A percentile compares a stretch with the other conserved stretches of the same genome.
phyloP scores from a whole-genome alignment of 2,888 invertebrate genomes.

The Cantharis lateralis region DNA sequence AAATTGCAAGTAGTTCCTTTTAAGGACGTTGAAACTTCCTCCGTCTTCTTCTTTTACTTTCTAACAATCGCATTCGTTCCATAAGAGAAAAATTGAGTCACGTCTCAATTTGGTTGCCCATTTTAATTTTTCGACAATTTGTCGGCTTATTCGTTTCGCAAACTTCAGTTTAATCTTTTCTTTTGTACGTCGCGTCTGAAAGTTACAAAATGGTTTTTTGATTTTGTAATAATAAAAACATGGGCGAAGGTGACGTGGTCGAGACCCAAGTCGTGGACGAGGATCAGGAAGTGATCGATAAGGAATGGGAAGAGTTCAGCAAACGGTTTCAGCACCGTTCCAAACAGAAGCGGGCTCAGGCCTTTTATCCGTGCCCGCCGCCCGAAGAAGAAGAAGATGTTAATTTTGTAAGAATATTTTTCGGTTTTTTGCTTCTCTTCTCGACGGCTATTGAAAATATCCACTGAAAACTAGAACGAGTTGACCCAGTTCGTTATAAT shows the following conservation, averaged over 20 bases:
- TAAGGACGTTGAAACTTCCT: background rate
- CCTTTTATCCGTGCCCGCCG: slow-evolving; percentile 65
- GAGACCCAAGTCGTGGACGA: slow-evolving; percentile 53
- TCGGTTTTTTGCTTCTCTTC: no score
- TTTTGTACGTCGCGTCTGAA: background rate
- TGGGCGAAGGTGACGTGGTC: slow-evolving; percentile 13
- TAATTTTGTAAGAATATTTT: slow-evolving; percentile 44
- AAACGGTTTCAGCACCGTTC: slow-evolving; percentile 59
- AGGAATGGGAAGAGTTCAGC: slow-evolving; percentile 66
- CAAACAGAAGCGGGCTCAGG: slow-evolving; percentile 52
- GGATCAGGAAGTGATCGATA: slow-evolving; percentile 60
- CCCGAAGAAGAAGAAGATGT: slow-evolving; percentile 56
- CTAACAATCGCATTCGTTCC: background rate
- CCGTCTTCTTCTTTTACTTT: slow-evolving; percentile 1
- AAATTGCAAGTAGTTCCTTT: slow-evolving; percentile 28
- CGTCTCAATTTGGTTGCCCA: background rate
- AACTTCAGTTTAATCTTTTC: background rate
- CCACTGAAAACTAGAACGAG: background rate
- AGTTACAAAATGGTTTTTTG: background rate
- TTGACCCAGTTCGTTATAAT: background rate
- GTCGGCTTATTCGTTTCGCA: background rate
- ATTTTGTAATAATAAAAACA: background rate
- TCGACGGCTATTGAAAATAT: background rate
- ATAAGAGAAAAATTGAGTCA: background rate
- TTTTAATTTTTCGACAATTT: background rate